phyloP scores from a whole-genome alignment of 2,888 invertebrate genomes.

The Germaria angustata region DNA sequence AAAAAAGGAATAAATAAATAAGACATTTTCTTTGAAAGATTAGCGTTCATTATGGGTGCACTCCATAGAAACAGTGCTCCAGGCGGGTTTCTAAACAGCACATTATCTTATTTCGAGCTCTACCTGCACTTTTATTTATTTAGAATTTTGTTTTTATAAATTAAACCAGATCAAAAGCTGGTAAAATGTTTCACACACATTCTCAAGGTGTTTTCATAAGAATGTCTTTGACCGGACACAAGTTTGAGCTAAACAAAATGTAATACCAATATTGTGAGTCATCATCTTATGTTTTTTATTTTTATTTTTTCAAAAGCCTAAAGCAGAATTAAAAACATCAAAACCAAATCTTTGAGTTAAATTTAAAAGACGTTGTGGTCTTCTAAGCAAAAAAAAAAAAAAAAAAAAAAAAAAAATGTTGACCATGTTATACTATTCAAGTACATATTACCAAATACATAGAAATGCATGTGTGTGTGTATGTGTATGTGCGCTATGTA shows the following conservation, averaged over 20 bases:
- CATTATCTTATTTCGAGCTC: too few relatives aligned
- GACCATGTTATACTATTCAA: constrained; percentile 5
- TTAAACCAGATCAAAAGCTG: neutral
- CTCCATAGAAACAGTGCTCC: too few relatives aligned
- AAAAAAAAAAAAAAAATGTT: neutral
- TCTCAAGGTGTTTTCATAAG: neutral
- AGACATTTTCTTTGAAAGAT: too few relatives aligned
- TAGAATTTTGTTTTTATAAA: too few relatives aligned
- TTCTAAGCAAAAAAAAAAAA: too few relatives aligned
- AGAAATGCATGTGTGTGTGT: too few relatives aligned
- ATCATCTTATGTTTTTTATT: neutral
- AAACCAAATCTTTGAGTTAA: neutral
- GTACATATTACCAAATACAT: too few relatives aligned
- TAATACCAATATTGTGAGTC: constrained; percentile 41
- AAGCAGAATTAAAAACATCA: neutral
- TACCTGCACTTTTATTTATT: too few relatives aligned
- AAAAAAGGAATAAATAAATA: too few relatives aligned
- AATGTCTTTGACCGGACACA: neutral
- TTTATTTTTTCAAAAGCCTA: neutral
- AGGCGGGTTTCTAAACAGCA: too few relatives aligned
- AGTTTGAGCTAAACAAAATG: neutral
- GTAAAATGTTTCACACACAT: neutral
- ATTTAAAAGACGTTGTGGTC: neutral
- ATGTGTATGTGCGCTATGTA: too few relatives aligned
- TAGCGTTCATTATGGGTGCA: too few relatives aligned